Percentiles rank a stretch among this genome's conserved stretches.
phyloP scores from a whole-genome alignment of 2,888 invertebrate species.

The Vanessa cardui region DNA sequence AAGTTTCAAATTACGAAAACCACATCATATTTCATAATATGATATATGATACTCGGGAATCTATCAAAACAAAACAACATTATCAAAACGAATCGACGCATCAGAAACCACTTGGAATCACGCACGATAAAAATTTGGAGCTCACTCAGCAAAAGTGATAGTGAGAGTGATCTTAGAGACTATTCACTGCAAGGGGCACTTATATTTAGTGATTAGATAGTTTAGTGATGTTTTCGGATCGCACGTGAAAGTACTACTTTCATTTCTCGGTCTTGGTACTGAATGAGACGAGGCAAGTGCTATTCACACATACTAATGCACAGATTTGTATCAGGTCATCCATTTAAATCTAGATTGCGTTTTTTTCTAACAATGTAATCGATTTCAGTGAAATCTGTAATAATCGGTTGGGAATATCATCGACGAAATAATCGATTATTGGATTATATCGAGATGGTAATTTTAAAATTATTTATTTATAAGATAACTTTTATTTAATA shows the following conservation, averaged over 20 bases:
- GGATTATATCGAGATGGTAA: no score
- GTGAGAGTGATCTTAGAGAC: neutral
- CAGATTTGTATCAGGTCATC: conserved; percentile 8
- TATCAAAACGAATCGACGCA: no score
- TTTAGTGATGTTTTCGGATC: neutral
- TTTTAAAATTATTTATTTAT: no score
- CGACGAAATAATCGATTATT: neutral
- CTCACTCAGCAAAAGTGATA: neutral
- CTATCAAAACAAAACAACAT: no score
- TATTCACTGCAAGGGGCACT: neutral
- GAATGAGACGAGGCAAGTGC: neutral
- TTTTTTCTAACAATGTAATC: neutral
- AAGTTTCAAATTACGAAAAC: neutral
- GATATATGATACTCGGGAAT: no score
- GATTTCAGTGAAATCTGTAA: neutral
- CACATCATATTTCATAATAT: neutral
- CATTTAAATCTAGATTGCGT: neutral
- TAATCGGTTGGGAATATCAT: neutral
- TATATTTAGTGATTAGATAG: conserved; percentile 7
- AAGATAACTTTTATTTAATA: no score
- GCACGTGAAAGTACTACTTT: conserved; percentile 5
- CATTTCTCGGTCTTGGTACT: conserved; percentile 8
- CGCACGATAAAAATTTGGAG: no score
- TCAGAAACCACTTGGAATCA: no score
- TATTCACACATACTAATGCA: conserved; percentile 4